These are phyloP conservation scores for Protophormia terraenovae DNA, from an alignment of 2,888 invertebrate genomes.

Conservation along the genomic window DNA sequence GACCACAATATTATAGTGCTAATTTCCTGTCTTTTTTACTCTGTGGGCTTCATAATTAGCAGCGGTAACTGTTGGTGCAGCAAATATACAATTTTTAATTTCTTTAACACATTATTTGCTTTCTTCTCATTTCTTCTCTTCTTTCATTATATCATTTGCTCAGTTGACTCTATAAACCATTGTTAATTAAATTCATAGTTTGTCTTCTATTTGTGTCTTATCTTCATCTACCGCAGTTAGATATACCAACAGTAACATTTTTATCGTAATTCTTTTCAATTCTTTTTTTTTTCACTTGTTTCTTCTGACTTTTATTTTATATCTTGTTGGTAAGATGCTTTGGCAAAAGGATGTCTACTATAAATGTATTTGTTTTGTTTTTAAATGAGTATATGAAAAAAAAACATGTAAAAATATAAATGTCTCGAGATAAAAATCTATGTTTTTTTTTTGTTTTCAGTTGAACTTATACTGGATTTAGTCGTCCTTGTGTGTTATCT, in stretches of 20 bases:
- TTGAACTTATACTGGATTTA: slow-evolving; percentile 1
- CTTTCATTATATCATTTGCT: background rate
- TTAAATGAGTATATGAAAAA: background rate
- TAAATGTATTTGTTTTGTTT: background rate
- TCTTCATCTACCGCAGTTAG: slow-evolving; percentile 44
- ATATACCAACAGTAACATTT: background rate
- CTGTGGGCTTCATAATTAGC: slow-evolving; percentile 41
- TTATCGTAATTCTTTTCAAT: slow-evolving; percentile 8
- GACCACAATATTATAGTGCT: background rate
- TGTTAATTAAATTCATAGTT: slow-evolving; percentile 65
- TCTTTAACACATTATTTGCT: background rate
- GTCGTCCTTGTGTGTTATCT: background rate
- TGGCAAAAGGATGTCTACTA: slow-evolving; percentile 39
- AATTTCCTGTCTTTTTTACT: background rate
- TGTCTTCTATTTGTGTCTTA: slow-evolving; percentile 40
- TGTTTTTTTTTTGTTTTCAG: slow-evolving; percentile 25
- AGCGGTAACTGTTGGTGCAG: background rate
- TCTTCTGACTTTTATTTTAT: background rate
- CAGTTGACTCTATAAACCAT: slow-evolving; percentile 42
- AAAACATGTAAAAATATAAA: slow-evolving; percentile 27
- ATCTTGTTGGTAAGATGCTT: background rate
- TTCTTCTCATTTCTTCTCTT: background rate
- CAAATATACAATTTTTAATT: slow-evolving; percentile 17
- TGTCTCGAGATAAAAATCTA: slow-evolving; percentile 73
- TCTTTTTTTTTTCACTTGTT: background rate